These are phyloP conservation scores for Agapornis roseicollis DNA, from an alignment of 2,113 vertebrate species.

Conservation along the genomic window DNA sequence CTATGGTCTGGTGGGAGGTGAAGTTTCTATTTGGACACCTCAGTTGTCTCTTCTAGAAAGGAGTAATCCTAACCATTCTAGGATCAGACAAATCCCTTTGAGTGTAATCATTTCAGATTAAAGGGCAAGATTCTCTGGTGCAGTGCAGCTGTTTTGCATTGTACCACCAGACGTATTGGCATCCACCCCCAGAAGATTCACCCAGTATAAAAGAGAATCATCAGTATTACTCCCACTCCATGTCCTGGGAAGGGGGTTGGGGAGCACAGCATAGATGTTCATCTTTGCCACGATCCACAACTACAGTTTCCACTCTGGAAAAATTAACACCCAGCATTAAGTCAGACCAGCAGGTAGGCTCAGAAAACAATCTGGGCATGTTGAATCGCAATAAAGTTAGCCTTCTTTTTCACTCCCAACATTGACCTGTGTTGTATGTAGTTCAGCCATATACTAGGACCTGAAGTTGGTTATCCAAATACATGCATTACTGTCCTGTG, in stretches of 20 bases:
- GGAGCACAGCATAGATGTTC: background rate
- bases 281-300: background rate
- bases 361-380: background rate
- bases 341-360: background rate
- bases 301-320: background rate
- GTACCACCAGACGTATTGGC: background rate
- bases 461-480: background rate
- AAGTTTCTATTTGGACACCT: constrained; percentile 24
- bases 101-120: constrained; percentile 29
- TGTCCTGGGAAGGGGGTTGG: background rate
- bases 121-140: constrained; percentile 36
- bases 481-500: background rate
- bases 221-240: constrained; percentile 21
- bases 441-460: background rate
- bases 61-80: constrained; percentile 7
- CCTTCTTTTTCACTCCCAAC: background rate
- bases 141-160: constrained; percentile 17
- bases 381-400: background rate
- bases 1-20: constrained; percentile 5
- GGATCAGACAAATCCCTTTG: constrained; percentile 47
- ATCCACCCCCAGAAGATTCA: constrained; percentile 46
- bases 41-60: constrained; percentile 31
- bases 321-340: background rate
- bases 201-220: background rate
- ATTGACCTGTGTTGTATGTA: background rate